These are phyloP conservation scores for Drosophila nasuta DNA, from an alignment of 1,140 invertebrate genomes.

Conservation along the genomic window DNA sequence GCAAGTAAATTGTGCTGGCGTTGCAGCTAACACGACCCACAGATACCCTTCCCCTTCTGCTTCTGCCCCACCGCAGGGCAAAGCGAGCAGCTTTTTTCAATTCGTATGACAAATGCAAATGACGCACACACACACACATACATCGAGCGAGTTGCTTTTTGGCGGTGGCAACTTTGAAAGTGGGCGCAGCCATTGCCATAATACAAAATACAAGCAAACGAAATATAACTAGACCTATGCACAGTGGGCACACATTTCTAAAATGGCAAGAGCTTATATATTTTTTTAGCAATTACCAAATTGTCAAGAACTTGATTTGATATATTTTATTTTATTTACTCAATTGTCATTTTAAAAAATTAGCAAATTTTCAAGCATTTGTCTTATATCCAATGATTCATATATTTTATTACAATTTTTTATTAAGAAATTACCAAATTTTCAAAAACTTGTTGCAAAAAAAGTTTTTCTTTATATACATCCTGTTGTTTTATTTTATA, in stretches of 20 bases:
- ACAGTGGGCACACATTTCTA: slow-evolving; percentile 21
- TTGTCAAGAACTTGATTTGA: too few species aligned
- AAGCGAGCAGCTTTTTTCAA: slow-evolving; percentile 48
- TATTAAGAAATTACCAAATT: too few species aligned
- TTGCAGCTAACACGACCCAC: slow-evolving; percentile 12
- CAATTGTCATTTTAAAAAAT: too few species aligned
- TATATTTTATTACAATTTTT: too few species aligned
- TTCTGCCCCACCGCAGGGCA: too few species aligned
- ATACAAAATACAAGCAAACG: background rate
- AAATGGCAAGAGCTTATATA: background rate
- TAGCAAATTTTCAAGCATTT: too few species aligned
- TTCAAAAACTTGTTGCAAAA: too few species aligned
- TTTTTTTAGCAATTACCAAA: too few species aligned
- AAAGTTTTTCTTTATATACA: too few species aligned
- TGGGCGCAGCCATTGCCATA: slow-evolving; percentile 43
- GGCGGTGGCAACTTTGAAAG: slow-evolving; percentile 37
- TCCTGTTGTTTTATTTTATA: too few species aligned
- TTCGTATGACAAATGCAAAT: slow-evolving; percentile 72
- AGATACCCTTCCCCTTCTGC: background rate
- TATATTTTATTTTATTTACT: too few species aligned
- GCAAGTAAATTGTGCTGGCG: slow-evolving; percentile 37
- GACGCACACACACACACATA: slow-evolving; percentile 44
- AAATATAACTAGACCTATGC: slow-evolving; percentile 22
- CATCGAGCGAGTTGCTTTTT: slow-evolving; percentile 20
- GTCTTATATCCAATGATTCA: too few species aligned